Evolutionary conservation across 2,113 vertebrate genomes (phyloP).

Genomic region (Saguinus imperator): DNA sequence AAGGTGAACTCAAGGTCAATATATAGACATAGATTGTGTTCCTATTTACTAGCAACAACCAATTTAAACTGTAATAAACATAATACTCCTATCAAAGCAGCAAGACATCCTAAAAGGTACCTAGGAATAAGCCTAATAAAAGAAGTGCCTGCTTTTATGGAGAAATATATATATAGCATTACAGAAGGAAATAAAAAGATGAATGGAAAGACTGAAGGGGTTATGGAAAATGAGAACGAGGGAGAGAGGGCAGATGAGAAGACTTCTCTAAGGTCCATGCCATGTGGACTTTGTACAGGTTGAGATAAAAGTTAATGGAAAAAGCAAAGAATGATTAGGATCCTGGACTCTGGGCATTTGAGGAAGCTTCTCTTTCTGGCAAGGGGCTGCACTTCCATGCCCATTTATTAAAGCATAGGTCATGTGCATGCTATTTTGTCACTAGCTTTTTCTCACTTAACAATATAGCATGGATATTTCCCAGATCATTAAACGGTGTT

Average conservation of each 20-base stretch:
- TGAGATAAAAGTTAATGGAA: neutral
- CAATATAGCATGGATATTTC: neutral
- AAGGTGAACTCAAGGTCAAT: neutral
- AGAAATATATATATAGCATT: constrained; percentile 35
- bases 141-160: constrained; percentile 21
- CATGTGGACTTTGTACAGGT: neutral
- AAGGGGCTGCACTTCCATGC: neutral
- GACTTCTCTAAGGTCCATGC: rapidly evolving
- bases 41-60: neutral
- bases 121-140: neutral
- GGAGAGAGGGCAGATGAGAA: neutral
- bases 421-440: neutral
- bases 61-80: neutral
- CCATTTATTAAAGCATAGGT: neutral
- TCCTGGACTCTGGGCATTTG: neutral
- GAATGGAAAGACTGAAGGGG: neutral
- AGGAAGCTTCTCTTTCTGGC: neutral
- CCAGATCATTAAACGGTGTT: neutral
- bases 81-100: neutral
- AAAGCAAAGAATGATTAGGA: neutral
- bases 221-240: neutral
- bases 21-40: neutral
- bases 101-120: neutral
- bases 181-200: neutral
- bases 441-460: neutral